phyloP scores from a whole-genome alignment of 2,888 invertebrate species.

The Lomographa bimaculata region DNA sequence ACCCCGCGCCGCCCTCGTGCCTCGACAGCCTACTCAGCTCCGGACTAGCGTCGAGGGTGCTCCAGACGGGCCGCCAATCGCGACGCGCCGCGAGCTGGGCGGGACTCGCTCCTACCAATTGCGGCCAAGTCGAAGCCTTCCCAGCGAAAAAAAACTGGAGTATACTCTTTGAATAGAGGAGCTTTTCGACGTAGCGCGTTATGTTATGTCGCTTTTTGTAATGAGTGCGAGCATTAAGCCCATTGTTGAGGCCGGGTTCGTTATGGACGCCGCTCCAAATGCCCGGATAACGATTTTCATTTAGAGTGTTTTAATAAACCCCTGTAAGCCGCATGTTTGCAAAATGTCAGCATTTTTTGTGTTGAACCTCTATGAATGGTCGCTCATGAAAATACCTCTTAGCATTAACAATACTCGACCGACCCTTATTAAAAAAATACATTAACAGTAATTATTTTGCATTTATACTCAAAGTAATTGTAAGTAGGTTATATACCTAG shows the following conservation, averaged over 20 bases:
- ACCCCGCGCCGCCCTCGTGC: slow-evolving; percentile 80
- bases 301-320: slow-evolving; percentile 81
- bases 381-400: slow-evolving; percentile 13
- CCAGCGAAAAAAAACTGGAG: slow-evolving; percentile 77
- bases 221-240: slow-evolving; percentile 82
- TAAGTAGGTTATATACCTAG: too few relatives aligned
- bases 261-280: slow-evolving; percentile 80
- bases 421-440: not conserved
- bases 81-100: slow-evolving; percentile 59
- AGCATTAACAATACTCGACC: slow-evolving; percentile 1
- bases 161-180: slow-evolving; percentile 81
- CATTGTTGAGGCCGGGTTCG: slow-evolving; percentile 80
- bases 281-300: slow-evolving; percentile 80
- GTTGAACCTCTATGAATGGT: slow-evolving; percentile 11
- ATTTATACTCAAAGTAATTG: too few relatives aligned
- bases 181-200: slow-evolving; percentile 80
- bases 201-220: slow-evolving; percentile 83
- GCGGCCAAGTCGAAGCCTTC: slow-evolving; percentile 57
- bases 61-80: slow-evolving; percentile 71
- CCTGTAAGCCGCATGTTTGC: slow-evolving; percentile 71
- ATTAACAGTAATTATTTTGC: too few relatives aligned
- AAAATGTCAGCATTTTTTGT: slow-evolving; percentile 48
- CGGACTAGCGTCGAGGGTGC: slow-evolving; percentile 76
- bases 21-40: slow-evolving; percentile 81
- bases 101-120: slow-evolving; percentile 68